phyloP scores from a whole-genome alignment of 53 echinoderm and acorn worm genomes.

The Astropecten irregularis region DNA sequence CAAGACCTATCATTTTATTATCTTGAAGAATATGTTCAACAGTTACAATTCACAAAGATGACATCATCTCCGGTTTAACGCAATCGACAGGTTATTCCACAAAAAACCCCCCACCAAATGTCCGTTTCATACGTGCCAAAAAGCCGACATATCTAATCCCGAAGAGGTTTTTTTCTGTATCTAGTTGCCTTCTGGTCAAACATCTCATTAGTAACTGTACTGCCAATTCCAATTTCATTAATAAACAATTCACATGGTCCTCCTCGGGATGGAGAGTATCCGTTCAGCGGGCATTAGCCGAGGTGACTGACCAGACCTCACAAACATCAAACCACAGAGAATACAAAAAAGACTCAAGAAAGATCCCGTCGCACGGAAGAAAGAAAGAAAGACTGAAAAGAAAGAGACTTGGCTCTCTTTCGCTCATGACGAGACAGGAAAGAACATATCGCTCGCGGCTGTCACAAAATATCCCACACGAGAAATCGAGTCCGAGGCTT shows the following conservation, averaged over 20 bases:
- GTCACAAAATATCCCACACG: constrained; percentile 55
- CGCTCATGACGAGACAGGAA: constrained; percentile 8
- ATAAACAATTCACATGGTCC: constrained; percentile 19
- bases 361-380: constrained; percentile 2
- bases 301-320: constrained; percentile 38
- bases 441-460: constrained; percentile 40
- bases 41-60: no score
- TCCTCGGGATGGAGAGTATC: not conserved
- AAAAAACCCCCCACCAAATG: no score
- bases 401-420: constrained; percentile 7
- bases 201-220: constrained; percentile 28
- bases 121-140: no score
- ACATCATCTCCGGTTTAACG: no score
- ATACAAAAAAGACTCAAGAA: not conserved
- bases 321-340: not conserved
- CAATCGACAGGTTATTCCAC: no score
- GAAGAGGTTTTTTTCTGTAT: no score
- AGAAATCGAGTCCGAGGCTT: constrained; percentile 48
- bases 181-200: constrained; percentile 3
- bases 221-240: constrained; percentile 55
- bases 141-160: no score
- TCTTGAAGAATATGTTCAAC: no score
- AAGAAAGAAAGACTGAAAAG: not conserved
- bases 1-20: no score
- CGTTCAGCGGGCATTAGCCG: not conserved